Percentiles rank a stretch among this genome's conserved stretches.
Conservation (phyloP, 2,888 invertebrate genomes). For the Apodemia mormo region DNA sequence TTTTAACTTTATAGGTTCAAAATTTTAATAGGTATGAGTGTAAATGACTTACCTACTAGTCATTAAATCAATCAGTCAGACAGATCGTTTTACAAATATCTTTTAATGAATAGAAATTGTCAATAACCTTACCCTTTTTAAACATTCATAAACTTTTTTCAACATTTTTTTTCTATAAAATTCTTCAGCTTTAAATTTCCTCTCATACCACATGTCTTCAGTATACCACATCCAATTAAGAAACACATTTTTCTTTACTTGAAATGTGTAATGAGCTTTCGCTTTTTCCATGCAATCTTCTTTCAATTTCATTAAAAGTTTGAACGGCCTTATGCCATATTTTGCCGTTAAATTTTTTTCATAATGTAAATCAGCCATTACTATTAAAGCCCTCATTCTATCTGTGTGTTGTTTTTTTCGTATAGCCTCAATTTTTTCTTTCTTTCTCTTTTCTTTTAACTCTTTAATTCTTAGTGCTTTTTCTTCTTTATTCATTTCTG, state of each 20-base stretch:
- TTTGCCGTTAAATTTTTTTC: constrained; percentile 63
- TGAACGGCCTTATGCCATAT: constrained; percentile 65
- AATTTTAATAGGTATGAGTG: too few relatives aligned
- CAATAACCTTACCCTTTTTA: constrained; percentile 63
- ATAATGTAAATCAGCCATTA: constrained; percentile 78
- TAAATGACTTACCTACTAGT: too few relatives aligned
- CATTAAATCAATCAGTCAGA: too few relatives aligned
- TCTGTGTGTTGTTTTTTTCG: constrained; percentile 79
- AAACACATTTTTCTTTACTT: constrained; percentile 74
- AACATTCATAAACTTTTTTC: constrained; percentile 64
- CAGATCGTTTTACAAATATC: too few relatives aligned
- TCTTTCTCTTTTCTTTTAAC: constrained; percentile 82
- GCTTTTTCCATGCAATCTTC: constrained; percentile 69
- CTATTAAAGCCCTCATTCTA: constrained; percentile 65
- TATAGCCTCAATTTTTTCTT: constrained; percentile 83
- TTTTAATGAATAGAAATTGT: too few relatives aligned
- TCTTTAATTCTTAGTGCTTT: constrained; percentile 82
- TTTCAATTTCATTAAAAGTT: constrained; percentile 56
- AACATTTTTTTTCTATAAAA: constrained; percentile 76
- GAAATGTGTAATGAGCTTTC: constrained; percentile 66
- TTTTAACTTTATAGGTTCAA: too few relatives aligned
- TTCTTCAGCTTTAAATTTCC: constrained; percentile 80
- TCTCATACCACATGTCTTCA: constrained; percentile 72
- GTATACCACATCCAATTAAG: constrained; percentile 78
- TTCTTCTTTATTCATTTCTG: constrained; percentile 83